Evolutionary conservation across 2,797 vertebrate species (phyloP), one percentile per base, ranked within the genome.

Genomic region (Onychomys leucogaster): DNA sequence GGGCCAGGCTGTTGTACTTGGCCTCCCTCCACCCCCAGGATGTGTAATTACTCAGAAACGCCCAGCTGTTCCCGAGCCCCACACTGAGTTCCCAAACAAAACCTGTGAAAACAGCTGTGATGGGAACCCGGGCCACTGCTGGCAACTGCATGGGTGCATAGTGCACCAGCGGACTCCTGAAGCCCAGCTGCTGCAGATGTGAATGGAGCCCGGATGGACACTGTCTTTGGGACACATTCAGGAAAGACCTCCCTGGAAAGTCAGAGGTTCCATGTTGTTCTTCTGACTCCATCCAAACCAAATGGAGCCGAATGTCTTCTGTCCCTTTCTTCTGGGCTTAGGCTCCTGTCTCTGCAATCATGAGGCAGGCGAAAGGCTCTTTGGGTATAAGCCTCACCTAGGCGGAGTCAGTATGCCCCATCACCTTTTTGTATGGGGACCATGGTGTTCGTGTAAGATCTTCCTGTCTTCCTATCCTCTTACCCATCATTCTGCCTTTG

Each of bases 21-120:
- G 98, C 96, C 55, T 81, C 46, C 67, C 82, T 98, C 96, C 97
- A 97, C 94, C 92, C 96, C 90, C 6, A 91, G 95, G 95, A 91
- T 85, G n/a, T 13, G 61, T 67, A 87, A 96, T 98, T 97, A 97
- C 97, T 97, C 96, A 98, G 97, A 97, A 96, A 94, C 81, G 96
- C 95, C 96, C 94, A 98, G 97, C 96, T 96, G 94, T 84, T 97
- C 95, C 94, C 92, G 71, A 97, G 93, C 71, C 97, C 85, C 97
- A 97, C 96, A 92, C 97, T 85, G 96, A 95, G 96, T 97, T 98
- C 97, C 97, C 98, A 97, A 97, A 96, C 97, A 98, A 97, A 98
- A 98, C 94, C 97, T 97, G 96, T 96, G 95, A 96, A 98, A 97
- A 97, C 94, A 96, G 85, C 95, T 97, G 94, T 2, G 23, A 89